Conservation (phyloP, 2,797 vertebrate species). For the Sebastes minor region DNA sequence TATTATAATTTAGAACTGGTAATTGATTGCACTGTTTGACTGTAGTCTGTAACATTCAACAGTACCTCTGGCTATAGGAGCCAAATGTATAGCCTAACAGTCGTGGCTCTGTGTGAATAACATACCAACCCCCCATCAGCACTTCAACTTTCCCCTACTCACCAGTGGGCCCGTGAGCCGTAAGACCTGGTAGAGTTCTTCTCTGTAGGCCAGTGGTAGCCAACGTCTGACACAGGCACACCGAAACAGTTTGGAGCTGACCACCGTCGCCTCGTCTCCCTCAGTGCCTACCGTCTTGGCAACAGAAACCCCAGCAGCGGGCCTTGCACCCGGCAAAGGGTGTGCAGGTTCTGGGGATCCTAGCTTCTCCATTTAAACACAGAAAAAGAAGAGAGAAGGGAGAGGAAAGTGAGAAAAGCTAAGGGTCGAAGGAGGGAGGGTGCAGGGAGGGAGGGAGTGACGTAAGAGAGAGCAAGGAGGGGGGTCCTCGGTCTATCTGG, state of each 20-base stretch:
- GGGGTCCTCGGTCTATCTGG: slow-evolving; percentile 5
- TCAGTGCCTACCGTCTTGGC: slow-evolving; percentile 25
- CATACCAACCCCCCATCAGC: not conserved
- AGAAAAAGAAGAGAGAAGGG: slow-evolving; percentile 24
- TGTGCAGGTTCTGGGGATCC: slow-evolving; percentile 57
- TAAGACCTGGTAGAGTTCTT: slow-evolving; percentile 81
- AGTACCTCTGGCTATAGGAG: not conserved
- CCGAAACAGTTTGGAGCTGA: slow-evolving; percentile 71
- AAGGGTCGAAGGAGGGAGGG: slow-evolving; percentile 20
- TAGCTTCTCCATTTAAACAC: slow-evolving; percentile 77
- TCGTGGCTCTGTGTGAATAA: not conserved
- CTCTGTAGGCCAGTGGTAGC: slow-evolving; percentile 80
- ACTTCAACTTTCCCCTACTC: slow-evolving; percentile 68
- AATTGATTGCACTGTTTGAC: not conserved
- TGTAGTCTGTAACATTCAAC: slow-evolving; percentile 1
- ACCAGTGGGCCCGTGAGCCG: slow-evolving; percentile 82
- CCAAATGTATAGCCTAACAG: not conserved
- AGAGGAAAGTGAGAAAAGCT: slow-evolving; percentile 27
- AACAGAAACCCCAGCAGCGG: slow-evolving; percentile 57
- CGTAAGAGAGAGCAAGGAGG: slow-evolving; percentile 9
- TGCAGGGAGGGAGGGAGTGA: slow-evolving; percentile 12
- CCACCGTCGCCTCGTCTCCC: slow-evolving; percentile 27
- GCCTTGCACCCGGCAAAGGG: slow-evolving; percentile 47
- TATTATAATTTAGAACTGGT: not conserved
- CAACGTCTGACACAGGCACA: slow-evolving; percentile 69